These are phyloP conservation scores for Magallana gigas DNA, from an alignment of 1,140 invertebrate genomes.

Conservation along the genomic window DNA sequence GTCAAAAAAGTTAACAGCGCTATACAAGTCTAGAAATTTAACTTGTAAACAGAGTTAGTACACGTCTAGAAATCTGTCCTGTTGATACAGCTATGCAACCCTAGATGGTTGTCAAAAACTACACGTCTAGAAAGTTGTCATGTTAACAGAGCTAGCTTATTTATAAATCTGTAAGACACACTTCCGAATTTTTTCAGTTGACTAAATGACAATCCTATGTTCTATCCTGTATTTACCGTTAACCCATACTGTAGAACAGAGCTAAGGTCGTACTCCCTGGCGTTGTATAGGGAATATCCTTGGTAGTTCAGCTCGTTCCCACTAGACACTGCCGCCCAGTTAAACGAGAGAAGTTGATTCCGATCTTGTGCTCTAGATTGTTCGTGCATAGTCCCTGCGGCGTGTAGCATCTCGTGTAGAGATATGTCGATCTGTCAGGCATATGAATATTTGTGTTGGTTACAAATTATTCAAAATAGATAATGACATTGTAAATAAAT, in stretches of 20 bases:
- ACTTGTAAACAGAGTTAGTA: too few species aligned
- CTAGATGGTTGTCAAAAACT: neutral
- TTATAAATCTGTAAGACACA: neutral
- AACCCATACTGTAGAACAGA: neutral
- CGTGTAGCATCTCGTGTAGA: neutral
- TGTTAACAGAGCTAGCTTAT: neutral
- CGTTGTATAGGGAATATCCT: neutral
- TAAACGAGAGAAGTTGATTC: neutral
- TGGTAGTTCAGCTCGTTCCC: neutral
- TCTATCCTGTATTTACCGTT: neutral
- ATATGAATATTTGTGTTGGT: too few species aligned
- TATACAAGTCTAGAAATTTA: too few species aligned
- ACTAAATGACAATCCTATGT: neutral
- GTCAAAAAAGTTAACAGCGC: too few species aligned
- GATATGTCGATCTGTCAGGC: neutral
- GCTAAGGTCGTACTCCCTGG: neutral
- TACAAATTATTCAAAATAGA: too few species aligned
- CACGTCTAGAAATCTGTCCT: too few species aligned
- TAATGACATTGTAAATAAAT: too few species aligned
- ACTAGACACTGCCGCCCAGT: neutral
- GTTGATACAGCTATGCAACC: neutral
- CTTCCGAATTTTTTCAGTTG: neutral
- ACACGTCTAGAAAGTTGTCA: neutral
- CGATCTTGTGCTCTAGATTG: neutral
- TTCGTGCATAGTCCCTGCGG: neutral